These are phyloP conservation scores for Emmelina monodactyla DNA, from an alignment of 2,888 invertebrate species.

Conservation along the genomic window DNA sequence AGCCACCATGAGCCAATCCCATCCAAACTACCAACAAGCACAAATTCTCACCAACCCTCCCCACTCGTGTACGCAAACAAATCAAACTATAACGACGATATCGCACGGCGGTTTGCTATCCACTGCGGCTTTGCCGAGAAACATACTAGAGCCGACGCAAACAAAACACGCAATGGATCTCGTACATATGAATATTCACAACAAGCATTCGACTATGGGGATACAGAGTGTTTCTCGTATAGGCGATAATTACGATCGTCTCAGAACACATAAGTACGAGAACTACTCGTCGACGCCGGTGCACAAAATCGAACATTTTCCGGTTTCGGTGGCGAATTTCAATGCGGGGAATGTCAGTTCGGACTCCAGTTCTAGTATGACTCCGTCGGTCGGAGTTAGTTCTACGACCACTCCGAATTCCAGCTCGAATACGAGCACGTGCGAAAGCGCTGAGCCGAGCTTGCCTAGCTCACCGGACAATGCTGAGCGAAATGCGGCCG, in stretches of 20 bases:
- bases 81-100: background rate
- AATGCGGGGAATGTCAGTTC: constrained; percentile 60
- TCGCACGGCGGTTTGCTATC: constrained; percentile 23
- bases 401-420: constrained; percentile 75
- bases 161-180: constrained; percentile 43
- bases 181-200: constrained; percentile 42
- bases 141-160: constrained; percentile 35
- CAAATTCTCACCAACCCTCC: constrained; percentile 22
- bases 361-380: constrained; percentile 75
- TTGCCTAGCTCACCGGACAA: constrained; percentile 72
- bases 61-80: no score
- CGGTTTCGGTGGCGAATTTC: constrained; percentile 31
- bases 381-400: constrained; percentile 62
- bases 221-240: constrained; percentile 35
- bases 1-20: constrained; percentile 48
- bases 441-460: constrained; percentile 75
- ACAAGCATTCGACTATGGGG: constrained; percentile 18
- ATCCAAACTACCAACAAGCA: constrained; percentile 29
- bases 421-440: constrained; percentile 75
- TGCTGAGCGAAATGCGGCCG: constrained; percentile 31
- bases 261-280: constrained; percentile 36
- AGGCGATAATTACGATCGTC: constrained; percentile 37
- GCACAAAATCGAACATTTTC: constrained; percentile 36
- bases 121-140: constrained; percentile 28
- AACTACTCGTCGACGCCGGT: constrained; percentile 33